Conservation (phyloP, 2,113 vertebrate species). For the Coptodon bakossiorum region DNA sequence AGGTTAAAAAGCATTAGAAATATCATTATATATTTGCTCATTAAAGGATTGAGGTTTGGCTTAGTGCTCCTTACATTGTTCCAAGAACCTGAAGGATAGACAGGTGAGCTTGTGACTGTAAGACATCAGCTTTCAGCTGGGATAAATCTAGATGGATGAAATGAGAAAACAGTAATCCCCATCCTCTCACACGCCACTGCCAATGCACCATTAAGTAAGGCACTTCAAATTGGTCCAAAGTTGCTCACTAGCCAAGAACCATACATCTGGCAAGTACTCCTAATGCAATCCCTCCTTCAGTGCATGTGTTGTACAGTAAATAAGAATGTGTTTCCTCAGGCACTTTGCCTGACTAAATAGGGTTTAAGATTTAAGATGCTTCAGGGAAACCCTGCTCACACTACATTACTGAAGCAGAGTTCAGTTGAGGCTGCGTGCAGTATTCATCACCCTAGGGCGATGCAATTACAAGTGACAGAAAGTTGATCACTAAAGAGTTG, state of each 20-base stretch:
- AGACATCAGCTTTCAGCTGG: neutral
- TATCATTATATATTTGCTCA: neutral
- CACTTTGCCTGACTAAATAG: slow-evolving; percentile 32
- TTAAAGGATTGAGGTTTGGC: neutral
- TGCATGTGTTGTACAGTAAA: slow-evolving; percentile 40
- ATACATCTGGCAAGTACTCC: slow-evolving; percentile 13
- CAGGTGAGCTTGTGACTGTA: neutral
- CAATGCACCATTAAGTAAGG: slow-evolving; percentile 6
- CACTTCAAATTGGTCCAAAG: slow-evolving; percentile 21
- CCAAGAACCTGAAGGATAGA: neutral
- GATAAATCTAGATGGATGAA: slow-evolving; percentile 13
- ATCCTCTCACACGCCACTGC: neutral
- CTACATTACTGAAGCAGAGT: slow-evolving; percentile 13
- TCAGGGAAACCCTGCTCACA: slow-evolving; percentile 30
- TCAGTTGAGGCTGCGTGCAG: slow-evolving; percentile 26
- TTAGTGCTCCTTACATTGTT: neutral
- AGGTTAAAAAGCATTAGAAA: neutral
- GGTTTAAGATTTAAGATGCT: slow-evolving; percentile 44
- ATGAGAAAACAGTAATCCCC: neutral
- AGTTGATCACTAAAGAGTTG: slow-evolving; percentile 32
- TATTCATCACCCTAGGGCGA: slow-evolving; percentile 18
- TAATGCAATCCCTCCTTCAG: slow-evolving; percentile 3
- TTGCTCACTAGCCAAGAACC: slow-evolving; percentile 9
- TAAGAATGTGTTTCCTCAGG: slow-evolving; percentile 45
- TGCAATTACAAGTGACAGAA: slow-evolving; percentile 40